Evolutionary conservation across 2,797 vertebrate species (phyloP), one percentile per base, ranked within the genome.

Genomic region (Pampus argenteus): DNA sequence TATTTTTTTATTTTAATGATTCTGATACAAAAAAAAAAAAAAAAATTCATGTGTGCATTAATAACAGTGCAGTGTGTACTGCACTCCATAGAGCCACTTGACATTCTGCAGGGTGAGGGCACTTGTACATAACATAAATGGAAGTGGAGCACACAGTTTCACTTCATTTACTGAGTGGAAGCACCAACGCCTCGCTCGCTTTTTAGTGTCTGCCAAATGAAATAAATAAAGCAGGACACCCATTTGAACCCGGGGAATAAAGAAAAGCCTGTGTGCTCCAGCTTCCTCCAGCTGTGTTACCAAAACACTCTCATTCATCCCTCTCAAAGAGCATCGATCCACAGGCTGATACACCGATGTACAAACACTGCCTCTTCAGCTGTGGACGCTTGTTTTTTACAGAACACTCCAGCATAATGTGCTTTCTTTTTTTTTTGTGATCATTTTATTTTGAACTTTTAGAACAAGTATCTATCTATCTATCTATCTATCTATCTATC

Each of bases 61-160:
- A 15, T 40, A 42, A 42, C 14, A 40, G 40, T 45, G 26, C 18
- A 31, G 29, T 47, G 18, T 44, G 50, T 61, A 36, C 14, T 38
- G 36, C 51, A 23, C 42, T 56, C 62, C 18, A 38, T 25, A 63
- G 40, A 68, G 40, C 9, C 29, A 29, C 63, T 63, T 58, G 51
- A 68, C 76, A 71, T 59, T 67, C 56, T 44, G 47, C 52, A 52
- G 34, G 6, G 7, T 42, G 36, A 75, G 56, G 51, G 51, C 42
- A 55, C 28, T 40, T 50, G 48, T 23, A n/a, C 48, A 58, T 18
- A 23, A 20, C 15, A 31, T 17, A 48, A 34, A 40, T 58, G 36
- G 13, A 52, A 57, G 10, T 47, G 50, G 36, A 57, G 42, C 34
- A 45, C 26, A 44, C 31, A 36, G 56, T 10, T 29, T 25, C 3